Conservation (phyloP, 1,140 invertebrate species). For the Camponotus vicinus region DNA sequence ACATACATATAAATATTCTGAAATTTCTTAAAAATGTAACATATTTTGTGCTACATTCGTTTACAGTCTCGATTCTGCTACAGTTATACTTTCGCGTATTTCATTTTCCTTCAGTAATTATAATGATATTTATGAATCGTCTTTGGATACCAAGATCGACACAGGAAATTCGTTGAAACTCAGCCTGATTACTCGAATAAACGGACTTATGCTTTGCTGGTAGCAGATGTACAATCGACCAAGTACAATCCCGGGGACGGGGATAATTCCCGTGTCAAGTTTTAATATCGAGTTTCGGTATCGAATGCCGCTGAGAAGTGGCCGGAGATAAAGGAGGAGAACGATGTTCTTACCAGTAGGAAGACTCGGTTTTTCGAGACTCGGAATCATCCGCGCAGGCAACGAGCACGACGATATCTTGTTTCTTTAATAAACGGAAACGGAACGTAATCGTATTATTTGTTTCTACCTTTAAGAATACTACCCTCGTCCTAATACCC, state of each 20-base stretch:
- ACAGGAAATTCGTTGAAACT: conserved; percentile 77
- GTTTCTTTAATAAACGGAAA: conserved; percentile 87
- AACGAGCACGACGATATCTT: conserved; percentile 83
- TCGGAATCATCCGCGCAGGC: conserved; percentile 72
- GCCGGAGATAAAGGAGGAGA: conserved; percentile 58
- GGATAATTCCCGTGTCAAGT: conserved; percentile 81
- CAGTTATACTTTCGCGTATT: background rate
- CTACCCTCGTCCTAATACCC: conserved; percentile 78
- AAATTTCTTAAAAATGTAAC: background rate
- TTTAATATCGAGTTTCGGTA: conserved; percentile 85
- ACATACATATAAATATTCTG: background rate
- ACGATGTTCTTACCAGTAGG: conserved; percentile 53
- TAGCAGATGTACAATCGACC: conserved; percentile 57
- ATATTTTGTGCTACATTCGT: background rate
- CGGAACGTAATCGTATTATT: conserved; percentile 87
- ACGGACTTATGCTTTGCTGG: conserved; percentile 75
- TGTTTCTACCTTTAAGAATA: conserved; percentile 83
- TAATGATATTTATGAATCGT: background rate
- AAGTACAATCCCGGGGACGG: conserved; percentile 76
- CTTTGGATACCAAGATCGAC: conserved; percentile 10
- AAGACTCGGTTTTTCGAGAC: conserved; percentile 70
- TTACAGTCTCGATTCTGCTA: background rate
- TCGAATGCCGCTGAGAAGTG: conserved; percentile 76
- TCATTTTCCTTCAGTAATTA: background rate
- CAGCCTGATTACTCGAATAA: conserved; percentile 82